These are phyloP conservation scores for Tenthredo notha DNA, from an alignment of 2,888 invertebrate species.

Conservation along the genomic window DNA sequence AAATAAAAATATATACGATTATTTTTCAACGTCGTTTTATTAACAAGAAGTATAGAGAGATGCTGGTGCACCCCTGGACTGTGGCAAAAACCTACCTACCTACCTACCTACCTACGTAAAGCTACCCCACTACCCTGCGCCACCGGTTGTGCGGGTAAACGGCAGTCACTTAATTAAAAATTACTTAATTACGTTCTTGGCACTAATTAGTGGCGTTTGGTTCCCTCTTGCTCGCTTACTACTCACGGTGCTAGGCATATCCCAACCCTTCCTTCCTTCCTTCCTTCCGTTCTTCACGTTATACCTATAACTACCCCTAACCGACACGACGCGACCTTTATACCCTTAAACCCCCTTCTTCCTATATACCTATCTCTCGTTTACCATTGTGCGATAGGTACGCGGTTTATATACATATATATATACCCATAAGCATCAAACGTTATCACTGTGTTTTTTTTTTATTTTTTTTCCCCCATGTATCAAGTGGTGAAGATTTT, in stretches of 20 bases:
- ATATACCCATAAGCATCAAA: too few species aligned
- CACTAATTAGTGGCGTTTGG: slow-evolving; percentile 82
- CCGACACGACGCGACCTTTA: not conserved
- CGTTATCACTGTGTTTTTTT: too few species aligned
- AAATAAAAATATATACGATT: not conserved
- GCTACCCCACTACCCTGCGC: slow-evolving; percentile 22
- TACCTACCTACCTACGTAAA: not conserved
- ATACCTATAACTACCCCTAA: too few species aligned
- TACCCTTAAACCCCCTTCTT: not conserved
- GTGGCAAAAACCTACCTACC: not conserved
- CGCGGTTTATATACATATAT: too few species aligned
- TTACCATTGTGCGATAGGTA: too few species aligned
- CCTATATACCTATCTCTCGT: not conserved
- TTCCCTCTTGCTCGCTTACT: slow-evolving; percentile 67
- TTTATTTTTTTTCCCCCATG: too few species aligned
- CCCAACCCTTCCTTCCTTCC: slow-evolving; percentile 3
- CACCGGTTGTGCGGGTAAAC: slow-evolving; percentile 74
- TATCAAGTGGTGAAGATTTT: not conserved
- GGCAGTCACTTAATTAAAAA: slow-evolving; percentile 83
- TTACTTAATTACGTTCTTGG: slow-evolving; percentile 85
- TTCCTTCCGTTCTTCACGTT: not conserved
- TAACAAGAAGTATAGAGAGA: not conserved
- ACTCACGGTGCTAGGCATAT: slow-evolving; percentile 9
- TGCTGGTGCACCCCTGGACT: slow-evolving; percentile 29
- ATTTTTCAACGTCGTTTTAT: not conserved